Conservation (phyloP, 2,113 vertebrate species). For the Onychostoma macrolepis region DNA sequence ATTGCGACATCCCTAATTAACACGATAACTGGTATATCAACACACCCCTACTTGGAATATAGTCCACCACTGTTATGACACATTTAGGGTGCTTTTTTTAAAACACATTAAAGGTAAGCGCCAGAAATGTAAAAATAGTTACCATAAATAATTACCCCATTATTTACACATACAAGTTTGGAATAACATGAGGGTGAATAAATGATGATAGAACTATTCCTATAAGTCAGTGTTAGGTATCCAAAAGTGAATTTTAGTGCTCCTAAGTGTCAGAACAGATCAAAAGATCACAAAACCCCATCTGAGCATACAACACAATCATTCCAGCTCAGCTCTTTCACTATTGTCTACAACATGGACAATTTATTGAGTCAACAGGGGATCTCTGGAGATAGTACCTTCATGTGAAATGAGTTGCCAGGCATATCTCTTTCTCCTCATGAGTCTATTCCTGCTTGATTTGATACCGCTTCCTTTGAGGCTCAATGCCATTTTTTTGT, state of each 20-base stretch:
- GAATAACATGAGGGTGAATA: neutral
- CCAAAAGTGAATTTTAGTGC: neutral
- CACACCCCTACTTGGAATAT: no score
- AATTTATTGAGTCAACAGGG: constrained; percentile 28
- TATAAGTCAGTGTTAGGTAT: neutral
- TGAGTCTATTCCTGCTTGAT: neutral
- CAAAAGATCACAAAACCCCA: neutral
- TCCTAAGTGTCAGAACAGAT: neutral
- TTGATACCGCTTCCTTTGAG: neutral
- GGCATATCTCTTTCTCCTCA: constrained; percentile 7
- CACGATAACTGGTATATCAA: no score
- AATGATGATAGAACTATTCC: neutral
- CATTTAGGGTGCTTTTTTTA: no score
- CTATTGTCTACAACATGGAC: neutral
- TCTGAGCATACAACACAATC: neutral
- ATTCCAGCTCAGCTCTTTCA: constrained; percentile 14
- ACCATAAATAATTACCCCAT: neutral
- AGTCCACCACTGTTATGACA: no score
- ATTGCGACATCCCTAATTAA: no score
- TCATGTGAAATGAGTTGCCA: constrained; percentile 12
- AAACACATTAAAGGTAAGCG: no score
- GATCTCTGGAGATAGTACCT: constrained; percentile 1
- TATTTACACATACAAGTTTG: neutral
- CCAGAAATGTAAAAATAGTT: neutral
- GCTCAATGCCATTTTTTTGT: neutral